phyloP scores from a whole-genome alignment of 2,888 invertebrate species.

The Seira sanloemensis region DNA sequence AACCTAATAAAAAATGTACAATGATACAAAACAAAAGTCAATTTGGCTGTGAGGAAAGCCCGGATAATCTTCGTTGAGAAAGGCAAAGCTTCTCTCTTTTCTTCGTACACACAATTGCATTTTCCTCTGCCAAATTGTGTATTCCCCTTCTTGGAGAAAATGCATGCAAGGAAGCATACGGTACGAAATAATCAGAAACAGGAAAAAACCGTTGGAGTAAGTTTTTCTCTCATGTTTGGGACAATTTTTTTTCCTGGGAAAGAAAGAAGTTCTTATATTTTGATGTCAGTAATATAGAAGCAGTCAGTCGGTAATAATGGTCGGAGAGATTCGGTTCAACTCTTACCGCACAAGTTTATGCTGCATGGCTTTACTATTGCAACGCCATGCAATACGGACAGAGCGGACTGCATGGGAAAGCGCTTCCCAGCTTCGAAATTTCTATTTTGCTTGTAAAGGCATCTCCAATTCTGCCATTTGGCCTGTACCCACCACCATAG shows the following conservation, averaged over 20 bases:
- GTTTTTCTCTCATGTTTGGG: background rate
- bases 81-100: background rate
- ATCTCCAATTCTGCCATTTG: no score
- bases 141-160: background rate
- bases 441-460: no score
- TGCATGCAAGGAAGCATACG: background rate
- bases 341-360: background rate
- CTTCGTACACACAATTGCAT: background rate
- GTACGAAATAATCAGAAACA: background rate
- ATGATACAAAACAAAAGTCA: constrained; percentile 33
- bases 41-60: constrained; percentile 36
- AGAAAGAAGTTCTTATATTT: background rate
- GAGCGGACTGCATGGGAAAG: no score
- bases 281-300: constrained; percentile 1
- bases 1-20: constrained; percentile 6
- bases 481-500: no score
- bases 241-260: background rate
- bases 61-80: constrained; percentile 23
- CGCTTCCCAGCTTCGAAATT: no score
- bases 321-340: constrained; percentile 2
- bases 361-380: background rate
- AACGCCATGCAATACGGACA: no score
- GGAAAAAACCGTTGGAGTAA: no score
- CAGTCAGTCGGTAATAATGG: constrained; percentile 29
- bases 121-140: background rate